phyloP scores from a whole-genome alignment of 2,113 vertebrate genomes.

The Equus przewalskii region DNA sequence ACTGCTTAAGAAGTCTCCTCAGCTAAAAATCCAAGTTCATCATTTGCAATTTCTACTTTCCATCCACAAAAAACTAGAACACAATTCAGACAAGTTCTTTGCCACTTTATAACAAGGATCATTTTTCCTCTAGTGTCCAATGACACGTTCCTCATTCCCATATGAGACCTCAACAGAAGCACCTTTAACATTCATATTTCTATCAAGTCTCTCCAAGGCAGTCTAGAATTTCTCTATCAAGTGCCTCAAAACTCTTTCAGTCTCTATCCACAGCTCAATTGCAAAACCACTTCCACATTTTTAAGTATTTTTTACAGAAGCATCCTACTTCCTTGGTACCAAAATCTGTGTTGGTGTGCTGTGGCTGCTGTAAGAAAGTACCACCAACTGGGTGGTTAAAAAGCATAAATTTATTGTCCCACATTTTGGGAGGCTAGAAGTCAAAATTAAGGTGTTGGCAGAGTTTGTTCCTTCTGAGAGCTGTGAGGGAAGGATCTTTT shows the following conservation, averaged over 20 bases:
- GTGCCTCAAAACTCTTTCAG: not conserved
- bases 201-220: not conserved
- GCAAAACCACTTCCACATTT: not conserved
- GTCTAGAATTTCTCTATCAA: not conserved
- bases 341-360: not conserved
- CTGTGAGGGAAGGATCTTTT: not conserved
- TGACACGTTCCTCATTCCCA: not conserved
- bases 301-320: not conserved
- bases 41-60: not conserved
- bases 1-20: not conserved
- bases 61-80: not conserved
- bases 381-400: not conserved
- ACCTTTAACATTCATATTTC: not conserved
- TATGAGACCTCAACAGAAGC: not conserved
- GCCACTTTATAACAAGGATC: not conserved
- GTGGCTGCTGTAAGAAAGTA: not conserved
- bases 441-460: not conserved
- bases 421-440: not conserved
- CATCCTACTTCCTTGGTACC: not conserved
- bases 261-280: not conserved
- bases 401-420: not conserved
- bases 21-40: not conserved
- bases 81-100: not conserved
- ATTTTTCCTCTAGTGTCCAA: not conserved
- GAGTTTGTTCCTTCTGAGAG: not conserved